These are phyloP conservation scores for Entomobrya proxima DNA, from an alignment of 2,888 invertebrate genomes.

Conservation along the genomic window DNA sequence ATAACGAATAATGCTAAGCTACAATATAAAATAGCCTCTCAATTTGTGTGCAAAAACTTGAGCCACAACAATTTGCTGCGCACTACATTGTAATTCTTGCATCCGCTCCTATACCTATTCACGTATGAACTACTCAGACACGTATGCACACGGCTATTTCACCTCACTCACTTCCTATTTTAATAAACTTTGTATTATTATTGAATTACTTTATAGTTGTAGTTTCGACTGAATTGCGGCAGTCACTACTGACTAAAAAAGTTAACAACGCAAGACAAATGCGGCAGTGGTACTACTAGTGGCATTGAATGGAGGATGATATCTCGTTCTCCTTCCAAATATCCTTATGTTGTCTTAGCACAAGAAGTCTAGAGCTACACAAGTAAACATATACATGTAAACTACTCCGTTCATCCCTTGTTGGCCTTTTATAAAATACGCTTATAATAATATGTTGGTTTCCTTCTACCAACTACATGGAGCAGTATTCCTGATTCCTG, in stretches of 20 bases:
- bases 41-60: neutral
- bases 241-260: slow-evolving; percentile 14
- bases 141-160: slow-evolving; percentile 17
- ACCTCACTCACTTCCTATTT: slow-evolving; percentile 21
- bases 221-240: slow-evolving; percentile 12
- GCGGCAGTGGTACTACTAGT: neutral
- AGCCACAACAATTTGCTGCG: neutral
- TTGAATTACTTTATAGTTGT: slow-evolving; percentile 18
- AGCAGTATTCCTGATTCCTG: neutral
- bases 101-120: neutral
- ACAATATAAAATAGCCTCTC: neutral
- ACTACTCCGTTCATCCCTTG: slow-evolving; percentile 13
- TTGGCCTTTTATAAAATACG: no score
- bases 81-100: neutral
- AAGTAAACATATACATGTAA: neutral
- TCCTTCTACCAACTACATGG: no score
- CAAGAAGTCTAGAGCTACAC: slow-evolving; percentile 11
- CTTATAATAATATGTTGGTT: no score
- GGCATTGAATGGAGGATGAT: slow-evolving; percentile 32
- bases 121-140: neutral
- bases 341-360: slow-evolving; percentile 20
- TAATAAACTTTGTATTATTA: slow-evolving; percentile 1
- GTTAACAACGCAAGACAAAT: slow-evolving; percentile 21
- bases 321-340: slow-evolving; percentile 51
- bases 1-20: neutral